Percentiles rank a stretch among this genome's conserved stretches.
These are phyloP conservation scores for Bradypus variegatus DNA, from an alignment of 2,797 vertebrate species.

Conservation along the genomic window DNA sequence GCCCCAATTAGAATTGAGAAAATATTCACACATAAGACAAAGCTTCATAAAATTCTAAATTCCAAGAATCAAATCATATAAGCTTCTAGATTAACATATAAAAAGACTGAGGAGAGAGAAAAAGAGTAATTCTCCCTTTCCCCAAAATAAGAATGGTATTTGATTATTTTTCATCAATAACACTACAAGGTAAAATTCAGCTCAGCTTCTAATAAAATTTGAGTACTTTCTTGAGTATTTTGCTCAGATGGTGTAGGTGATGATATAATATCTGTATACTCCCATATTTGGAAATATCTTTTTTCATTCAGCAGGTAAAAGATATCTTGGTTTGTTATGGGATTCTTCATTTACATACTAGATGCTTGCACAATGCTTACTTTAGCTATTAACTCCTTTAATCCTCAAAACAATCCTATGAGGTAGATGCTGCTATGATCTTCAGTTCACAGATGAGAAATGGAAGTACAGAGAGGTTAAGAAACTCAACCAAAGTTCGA, in stretches of 20 bases:
- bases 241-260: not conserved
- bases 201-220: not conserved
- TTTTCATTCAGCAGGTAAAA: not conserved
- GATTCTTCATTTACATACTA: not conserved
- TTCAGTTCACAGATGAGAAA: not conserved
- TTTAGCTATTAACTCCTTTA: not conserved
- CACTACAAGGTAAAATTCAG: not conserved
- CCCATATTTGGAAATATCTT: not conserved
- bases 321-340: not conserved
- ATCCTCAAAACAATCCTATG: not conserved
- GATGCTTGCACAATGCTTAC: not conserved
- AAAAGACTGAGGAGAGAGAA: not conserved
- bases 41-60: not conserved
- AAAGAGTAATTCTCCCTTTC: not conserved
- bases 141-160: not conserved
- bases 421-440: not conserved
- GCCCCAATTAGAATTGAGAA: not conserved
- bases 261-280: not conserved
- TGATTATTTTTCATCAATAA: not conserved
- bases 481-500: not conserved
- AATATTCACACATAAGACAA: not conserved
- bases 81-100: not conserved
- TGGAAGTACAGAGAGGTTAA: not conserved
- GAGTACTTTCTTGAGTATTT: not conserved
- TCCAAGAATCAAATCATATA: constrained; percentile 14